Conservation (phyloP, 2,888 invertebrate genomes). For the Lumbricus terrestris region DNA sequence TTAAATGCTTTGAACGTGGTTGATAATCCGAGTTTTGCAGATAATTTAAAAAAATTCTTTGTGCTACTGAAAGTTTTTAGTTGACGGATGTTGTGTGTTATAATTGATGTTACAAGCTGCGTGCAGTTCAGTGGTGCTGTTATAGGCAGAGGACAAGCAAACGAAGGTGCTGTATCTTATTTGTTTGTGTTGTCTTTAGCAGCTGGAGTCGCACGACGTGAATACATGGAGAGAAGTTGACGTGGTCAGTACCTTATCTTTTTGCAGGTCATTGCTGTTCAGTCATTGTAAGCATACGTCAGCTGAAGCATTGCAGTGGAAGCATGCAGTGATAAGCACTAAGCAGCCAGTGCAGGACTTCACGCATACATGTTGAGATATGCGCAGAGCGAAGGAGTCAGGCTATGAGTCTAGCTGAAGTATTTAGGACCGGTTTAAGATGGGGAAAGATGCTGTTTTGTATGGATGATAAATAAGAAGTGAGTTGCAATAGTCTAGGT, state of each 20-base stretch:
- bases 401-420: no score
- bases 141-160: background rate
- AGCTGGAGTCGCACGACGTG: constrained; percentile 57
- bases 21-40: no score
- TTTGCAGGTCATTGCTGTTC: background rate
- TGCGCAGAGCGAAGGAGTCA: no score
- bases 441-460: no score
- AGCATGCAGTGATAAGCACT: no score
- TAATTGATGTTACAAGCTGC: no score
- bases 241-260: constrained; percentile 49
- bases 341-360: no score
- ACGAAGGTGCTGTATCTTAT: background rate
- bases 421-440: no score
- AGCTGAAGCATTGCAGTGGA: background rate
- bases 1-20: background rate
- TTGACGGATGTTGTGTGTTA: no score
- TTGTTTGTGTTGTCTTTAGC: constrained; percentile 41
- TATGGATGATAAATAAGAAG: no score
- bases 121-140: background rate
- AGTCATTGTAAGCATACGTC: background rate
- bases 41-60: background rate
- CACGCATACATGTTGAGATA: no score
- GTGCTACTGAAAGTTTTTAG: background rate
- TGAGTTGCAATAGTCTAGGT: no score
- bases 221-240: constrained; percentile 58